Conservation (phyloP, 2,113 vertebrate genomes). For the Mormyrus iriodes region DNA sequence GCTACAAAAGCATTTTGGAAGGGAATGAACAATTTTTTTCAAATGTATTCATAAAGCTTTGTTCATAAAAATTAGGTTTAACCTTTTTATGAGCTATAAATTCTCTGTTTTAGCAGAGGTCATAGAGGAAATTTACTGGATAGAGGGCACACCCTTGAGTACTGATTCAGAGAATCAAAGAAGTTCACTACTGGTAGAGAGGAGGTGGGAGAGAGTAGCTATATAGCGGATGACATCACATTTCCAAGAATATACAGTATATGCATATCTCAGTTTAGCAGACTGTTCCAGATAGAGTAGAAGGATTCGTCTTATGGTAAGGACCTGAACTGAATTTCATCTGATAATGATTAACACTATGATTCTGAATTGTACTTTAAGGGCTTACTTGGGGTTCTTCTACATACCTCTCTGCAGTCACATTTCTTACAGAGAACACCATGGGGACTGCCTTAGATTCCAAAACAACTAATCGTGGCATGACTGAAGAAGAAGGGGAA, state of each 20-base stretch:
- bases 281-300: background rate
- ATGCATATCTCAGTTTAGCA: background rate
- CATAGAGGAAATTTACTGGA: background rate
- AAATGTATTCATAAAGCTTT: background rate
- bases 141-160: background rate
- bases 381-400: background rate
- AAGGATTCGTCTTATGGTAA: background rate
- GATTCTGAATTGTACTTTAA: background rate
- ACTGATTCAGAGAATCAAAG: too few relatives aligned
- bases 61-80: background rate
- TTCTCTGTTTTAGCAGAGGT: background rate
- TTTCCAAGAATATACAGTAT: background rate
- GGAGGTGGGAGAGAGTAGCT: background rate
- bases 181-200: background rate
- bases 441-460: background rate
- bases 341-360: conserved; percentile 13
- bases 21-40: background rate
- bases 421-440: background rate
- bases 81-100: background rate
- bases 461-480: background rate
- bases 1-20: conserved; percentile 1
- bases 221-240: background rate
- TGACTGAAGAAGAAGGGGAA: background rate
- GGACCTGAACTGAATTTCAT: background rate
- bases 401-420: too few relatives aligned